Evolutionary conservation across 2,888 invertebrate genomes (phyloP), one percentile per base, ranked within the genome.

Genomic region (Platypus cylindrus): DNA sequence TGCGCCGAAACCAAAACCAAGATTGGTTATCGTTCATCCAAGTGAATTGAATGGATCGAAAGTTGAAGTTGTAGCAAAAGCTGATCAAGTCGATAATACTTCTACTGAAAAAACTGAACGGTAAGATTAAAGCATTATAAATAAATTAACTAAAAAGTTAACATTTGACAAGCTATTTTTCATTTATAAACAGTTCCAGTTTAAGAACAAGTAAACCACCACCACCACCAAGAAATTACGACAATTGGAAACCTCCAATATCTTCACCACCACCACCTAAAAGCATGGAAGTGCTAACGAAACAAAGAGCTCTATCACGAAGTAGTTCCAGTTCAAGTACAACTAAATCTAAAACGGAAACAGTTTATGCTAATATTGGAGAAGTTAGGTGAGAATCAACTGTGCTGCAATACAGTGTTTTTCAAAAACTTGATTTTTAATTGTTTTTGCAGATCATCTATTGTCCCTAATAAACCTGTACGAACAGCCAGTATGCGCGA

Each of bases 21-120:
- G 50, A n/a, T 66, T 86, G 15, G 84, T 87, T 40, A 89, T 89
- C 47, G 85, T 89, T 42, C 89, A 89, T 67, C 89, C 89, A 9
- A 66, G 84, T 48, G 87, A 89, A 52, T 69, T 87, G 39, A 85
- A 85, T 57, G 81, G 83, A 17, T 75, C 79, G 7, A 79, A 71
- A 40, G 83, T 85, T 2, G 83, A 86, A 55, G 84, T 86, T 22
- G 72, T 85, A 1, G 45, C 51, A 2, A 60, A 58, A 43, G 43
- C 43, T 3, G 43, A 42, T 18, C 38, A 39, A 30, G 23, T 24
- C 22, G 41, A 38, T 28, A 30, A 17, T 28, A 15, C 28, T 11
- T 12, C 2, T 7, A 25, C 31, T 31, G 30, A 34, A 17, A 36
- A 16, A 22, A 27, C 11, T 8, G 40, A 40, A 31, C 37, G 35